Percentiles rank a stretch among this genome's conserved stretches.
These are phyloP conservation scores for Nomada flava DNA, from an alignment of 2,888 invertebrate genomes.

Conservation along the genomic window DNA sequence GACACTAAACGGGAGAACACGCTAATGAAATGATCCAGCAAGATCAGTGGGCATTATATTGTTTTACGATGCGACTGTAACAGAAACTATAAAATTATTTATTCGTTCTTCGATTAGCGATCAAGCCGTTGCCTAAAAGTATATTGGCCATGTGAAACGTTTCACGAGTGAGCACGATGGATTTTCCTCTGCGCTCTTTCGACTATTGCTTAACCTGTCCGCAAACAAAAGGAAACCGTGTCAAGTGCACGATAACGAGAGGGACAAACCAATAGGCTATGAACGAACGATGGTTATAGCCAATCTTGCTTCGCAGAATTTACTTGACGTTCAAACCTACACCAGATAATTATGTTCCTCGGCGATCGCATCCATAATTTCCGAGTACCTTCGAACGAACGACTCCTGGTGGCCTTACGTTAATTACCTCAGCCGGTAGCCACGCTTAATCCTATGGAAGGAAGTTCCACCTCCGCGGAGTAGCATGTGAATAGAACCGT, in stretches of 20 bases:
- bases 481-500: conserved; percentile 41
- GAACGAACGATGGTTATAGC: conserved; percentile 4
- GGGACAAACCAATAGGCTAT: conserved; percentile 5
- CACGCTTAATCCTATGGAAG: conserved; percentile 12
- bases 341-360: conserved; percentile 35
- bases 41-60: too few species aligned
- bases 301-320: conserved; percentile 33
- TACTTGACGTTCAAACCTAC: conserved; percentile 6
- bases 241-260: conserved; percentile 23
- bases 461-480: conserved; percentile 26
- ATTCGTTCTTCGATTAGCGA: too few species aligned
- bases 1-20: background rate
- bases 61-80: too few species aligned
- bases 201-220: background rate
- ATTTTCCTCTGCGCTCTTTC: background rate
- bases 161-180: background rate
- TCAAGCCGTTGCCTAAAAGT: too few species aligned
- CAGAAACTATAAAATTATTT: too few species aligned
- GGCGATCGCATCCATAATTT: conserved; percentile 27
- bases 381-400: conserved; percentile 22
- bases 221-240: conserved; percentile 28
- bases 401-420: conserved; percentile 24
- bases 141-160: too few species aligned
- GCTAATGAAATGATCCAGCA: background rate
- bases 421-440: conserved; percentile 39